Conservation (phyloP, 1,140 invertebrate genomes). For the Aphidius ervi region DNA sequence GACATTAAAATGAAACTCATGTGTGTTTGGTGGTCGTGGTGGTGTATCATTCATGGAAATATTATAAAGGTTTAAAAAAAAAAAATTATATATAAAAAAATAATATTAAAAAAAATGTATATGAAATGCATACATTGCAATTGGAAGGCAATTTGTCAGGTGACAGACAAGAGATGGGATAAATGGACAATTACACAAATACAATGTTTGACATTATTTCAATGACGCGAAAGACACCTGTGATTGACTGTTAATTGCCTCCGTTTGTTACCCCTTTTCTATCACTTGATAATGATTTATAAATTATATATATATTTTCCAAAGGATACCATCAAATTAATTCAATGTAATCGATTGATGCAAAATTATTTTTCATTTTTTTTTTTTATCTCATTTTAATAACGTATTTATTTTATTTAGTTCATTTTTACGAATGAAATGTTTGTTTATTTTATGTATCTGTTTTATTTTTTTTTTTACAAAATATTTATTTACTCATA, state of each 20-base stretch:
- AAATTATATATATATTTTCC: too few species aligned
- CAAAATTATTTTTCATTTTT: conserved; percentile 12
- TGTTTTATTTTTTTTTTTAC: too few species aligned
- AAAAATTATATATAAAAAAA: not conserved
- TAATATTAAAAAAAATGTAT: not conserved
- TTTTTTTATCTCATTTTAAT: not conserved
- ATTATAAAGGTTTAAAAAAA: not conserved
- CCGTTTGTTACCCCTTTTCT: conserved; percentile 49
- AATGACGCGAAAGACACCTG: conserved; percentile 53
- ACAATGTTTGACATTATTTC: conserved; percentile 55
- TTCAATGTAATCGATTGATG: conserved; percentile 24
- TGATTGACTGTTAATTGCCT: conserved; percentile 56
- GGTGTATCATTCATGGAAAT: not conserved
- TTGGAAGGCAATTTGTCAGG: conserved; percentile 44
- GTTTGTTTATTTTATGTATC: too few species aligned
- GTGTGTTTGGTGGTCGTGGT: conserved; percentile 14
- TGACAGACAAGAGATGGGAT: conserved; percentile 52
- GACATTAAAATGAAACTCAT: conserved; percentile 37
- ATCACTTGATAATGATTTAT: too few species aligned
- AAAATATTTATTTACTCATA: too few species aligned
- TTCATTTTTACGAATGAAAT: not conserved
- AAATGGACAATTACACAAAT: conserved; percentile 56
- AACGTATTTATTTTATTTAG: conserved; percentile 1
- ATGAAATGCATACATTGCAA: conserved; percentile 31
- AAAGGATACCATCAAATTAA: conserved; percentile 23